These are phyloP conservation scores for Ricordea florida DNA, from an alignment of 92 coral and sea anemone species.

Conservation along the genomic window DNA sequence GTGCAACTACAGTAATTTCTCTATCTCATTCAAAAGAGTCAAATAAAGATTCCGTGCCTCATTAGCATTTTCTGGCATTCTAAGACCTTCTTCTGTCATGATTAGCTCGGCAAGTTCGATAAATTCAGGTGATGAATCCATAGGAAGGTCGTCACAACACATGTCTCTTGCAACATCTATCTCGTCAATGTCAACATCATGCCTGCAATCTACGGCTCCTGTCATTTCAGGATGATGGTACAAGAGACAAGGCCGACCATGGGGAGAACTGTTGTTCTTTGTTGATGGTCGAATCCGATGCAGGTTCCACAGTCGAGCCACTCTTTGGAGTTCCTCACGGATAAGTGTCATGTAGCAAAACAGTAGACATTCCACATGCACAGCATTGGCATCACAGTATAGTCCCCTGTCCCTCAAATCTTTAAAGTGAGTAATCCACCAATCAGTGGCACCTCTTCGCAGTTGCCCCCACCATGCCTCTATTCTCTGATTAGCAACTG, in stretches of 20 bases:
- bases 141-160: no score
- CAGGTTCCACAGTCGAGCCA: no score
- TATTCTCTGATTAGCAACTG: slow-evolving; percentile 65
- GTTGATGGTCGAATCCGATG: no score
- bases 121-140: no score
- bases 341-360: slow-evolving; percentile 50
- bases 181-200: no score
- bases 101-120: no score
- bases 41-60: slow-evolving; percentile 44
- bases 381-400: slow-evolving; percentile 49
- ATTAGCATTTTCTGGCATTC: slow-evolving; percentile 54
- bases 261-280: no score
- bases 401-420: slow-evolving; percentile 57
- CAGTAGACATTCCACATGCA: slow-evolving; percentile 58
- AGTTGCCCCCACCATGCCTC: slow-evolving; percentile 72
- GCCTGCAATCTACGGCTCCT: no score
- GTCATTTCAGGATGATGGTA: no score
- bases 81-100: slow-evolving; percentile 41
- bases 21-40: slow-evolving; percentile 45
- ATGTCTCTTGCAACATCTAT: no score
- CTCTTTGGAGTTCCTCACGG: no score
- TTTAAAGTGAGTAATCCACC: slow-evolving; percentile 65
- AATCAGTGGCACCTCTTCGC: slow-evolving; percentile 53
- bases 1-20: slow-evolving; percentile 34
- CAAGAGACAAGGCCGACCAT: no score